Base-by-base conservation (phyloP, 1,140 invertebrate genomes). In the Trypoxylus dichotomus region DNA sequence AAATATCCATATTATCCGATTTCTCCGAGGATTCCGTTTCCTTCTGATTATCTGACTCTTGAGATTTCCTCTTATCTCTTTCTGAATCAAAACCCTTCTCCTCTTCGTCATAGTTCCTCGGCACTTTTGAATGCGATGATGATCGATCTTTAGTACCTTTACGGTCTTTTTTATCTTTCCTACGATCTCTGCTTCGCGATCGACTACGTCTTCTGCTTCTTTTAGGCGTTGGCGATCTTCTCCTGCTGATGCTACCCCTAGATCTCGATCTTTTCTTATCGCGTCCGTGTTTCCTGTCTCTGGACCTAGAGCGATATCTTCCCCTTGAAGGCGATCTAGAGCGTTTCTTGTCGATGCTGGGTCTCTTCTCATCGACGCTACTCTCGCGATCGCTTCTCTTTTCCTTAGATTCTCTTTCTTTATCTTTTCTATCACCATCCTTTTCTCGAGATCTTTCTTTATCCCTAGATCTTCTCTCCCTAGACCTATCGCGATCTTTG, bases 1-100 rank as follows among this genome's bases (percentile, higher is more conserved):
- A 90, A 81, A 90, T 90, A 83, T 90, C 89, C 89, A 90, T 90
- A 82, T 90, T 89, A 83, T 90, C 88, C 27, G 88, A 88, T 79
- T 89, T 89, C 80, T 88, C 88, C 6, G 87, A 82, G 15, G 85
- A 85, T 29, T 85, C 84, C 82, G 89, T 82, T 80, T 86, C 80
- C 81, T 83, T 83, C 85, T 77, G 78, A 77, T 77, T 75, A 75
- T 81, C 80, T 72, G 68, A 76, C 11, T 75, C 74, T 73, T 82
- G 78, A 13, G 78, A 76, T 72, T 80, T 82, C 10, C 72, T 37
- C 73, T 85, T 83, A 75, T 83, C 83, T 73, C 82, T 81, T 54
- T 83, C 82, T 24, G 83, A 82, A 76, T 88, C 88, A 80, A 85
- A 86, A 11, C 87, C 87, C 76, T 87, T 86, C 79, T 89, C 88